Evolutionary conservation across 2,888 invertebrate genomes (phyloP).

Genomic region (Poecilobothrus nobilitatus): DNA sequence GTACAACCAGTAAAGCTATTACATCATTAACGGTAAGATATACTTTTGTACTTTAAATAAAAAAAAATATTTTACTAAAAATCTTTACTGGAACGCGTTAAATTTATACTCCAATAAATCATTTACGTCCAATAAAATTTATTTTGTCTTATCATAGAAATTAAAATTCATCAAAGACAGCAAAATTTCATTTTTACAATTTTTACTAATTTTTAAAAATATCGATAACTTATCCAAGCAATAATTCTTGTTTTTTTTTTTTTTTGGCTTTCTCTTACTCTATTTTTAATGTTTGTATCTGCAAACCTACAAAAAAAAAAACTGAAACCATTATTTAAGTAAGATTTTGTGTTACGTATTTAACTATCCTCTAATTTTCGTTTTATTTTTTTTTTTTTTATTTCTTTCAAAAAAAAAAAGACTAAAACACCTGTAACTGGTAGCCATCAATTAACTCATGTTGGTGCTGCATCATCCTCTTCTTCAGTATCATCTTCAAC

Average conservation of each 20-base stretch:
- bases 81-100: constrained; percentile 24
- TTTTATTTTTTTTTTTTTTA: background rate
- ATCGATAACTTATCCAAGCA: too few relatives aligned
- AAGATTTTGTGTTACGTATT: too few relatives aligned
- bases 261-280: too few relatives aligned
- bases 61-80: too few relatives aligned
- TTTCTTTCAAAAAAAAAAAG: constrained; percentile 24
- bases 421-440: constrained; percentile 41
- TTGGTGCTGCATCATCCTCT: constrained; percentile 32
- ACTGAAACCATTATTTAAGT: too few relatives aligned
- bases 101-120: constrained; percentile 17
- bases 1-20: constrained; percentile 20
- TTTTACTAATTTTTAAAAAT: too few relatives aligned
- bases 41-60: too few relatives aligned
- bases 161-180: background rate
- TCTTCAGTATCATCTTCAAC: background rate
- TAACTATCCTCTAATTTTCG: too few relatives aligned
- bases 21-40: constrained; percentile 19
- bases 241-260: too few relatives aligned
- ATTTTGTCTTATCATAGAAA: too few relatives aligned
- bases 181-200: background rate
- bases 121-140: constrained; percentile 22
- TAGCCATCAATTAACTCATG: constrained; percentile 8
- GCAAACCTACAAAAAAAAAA: too few relatives aligned
- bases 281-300: too few relatives aligned